Evolutionary conservation across 1,140 invertebrate species (phyloP).

Genomic region (Coenobita brevimanus): DNA sequence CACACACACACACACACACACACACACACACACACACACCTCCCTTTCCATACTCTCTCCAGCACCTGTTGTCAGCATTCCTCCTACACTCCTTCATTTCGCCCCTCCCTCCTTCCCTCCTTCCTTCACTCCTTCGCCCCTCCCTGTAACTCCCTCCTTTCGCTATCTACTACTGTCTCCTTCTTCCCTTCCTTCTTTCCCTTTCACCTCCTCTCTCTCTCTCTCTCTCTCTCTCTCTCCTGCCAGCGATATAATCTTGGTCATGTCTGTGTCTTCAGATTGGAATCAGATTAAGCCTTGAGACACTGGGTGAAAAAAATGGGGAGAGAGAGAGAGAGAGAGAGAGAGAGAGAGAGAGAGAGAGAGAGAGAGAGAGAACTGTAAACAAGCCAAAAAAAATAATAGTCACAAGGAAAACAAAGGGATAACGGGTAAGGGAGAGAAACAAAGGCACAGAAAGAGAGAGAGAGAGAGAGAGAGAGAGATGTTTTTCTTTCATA

Average conservation of each 20-base stretch:
- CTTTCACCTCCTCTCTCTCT: not conserved
- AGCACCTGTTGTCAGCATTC: not conserved
- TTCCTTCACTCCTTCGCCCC: not conserved
- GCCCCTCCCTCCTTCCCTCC: not conserved
- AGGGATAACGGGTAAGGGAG: not conserved
- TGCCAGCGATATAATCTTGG: not conserved
- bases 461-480: not conserved
- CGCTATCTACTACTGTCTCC: not conserved
- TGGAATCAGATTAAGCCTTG: not conserved
- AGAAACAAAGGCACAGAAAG: not conserved
- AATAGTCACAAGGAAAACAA: not conserved
- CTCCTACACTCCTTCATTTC: not conserved
- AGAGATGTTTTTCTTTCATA: not conserved
- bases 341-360: slow-evolving; percentile 27
- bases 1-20: slow-evolving; percentile 11
- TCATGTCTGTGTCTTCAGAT: not conserved
- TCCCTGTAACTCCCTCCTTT: not conserved
- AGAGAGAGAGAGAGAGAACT: slow-evolving; percentile 9
- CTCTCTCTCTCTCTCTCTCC: not conserved
- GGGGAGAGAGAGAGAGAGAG: slow-evolving; percentile 11
- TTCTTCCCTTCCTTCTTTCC: no score
- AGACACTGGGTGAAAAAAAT: not conserved
- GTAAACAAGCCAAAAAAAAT: not conserved
- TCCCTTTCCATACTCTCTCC: no score
- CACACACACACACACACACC: slow-evolving; percentile 16